phyloP scores from a whole-genome alignment of 30 jellyfish, hydroid and myxozoan genomes.

The Nemopilema nomurai region DNA sequence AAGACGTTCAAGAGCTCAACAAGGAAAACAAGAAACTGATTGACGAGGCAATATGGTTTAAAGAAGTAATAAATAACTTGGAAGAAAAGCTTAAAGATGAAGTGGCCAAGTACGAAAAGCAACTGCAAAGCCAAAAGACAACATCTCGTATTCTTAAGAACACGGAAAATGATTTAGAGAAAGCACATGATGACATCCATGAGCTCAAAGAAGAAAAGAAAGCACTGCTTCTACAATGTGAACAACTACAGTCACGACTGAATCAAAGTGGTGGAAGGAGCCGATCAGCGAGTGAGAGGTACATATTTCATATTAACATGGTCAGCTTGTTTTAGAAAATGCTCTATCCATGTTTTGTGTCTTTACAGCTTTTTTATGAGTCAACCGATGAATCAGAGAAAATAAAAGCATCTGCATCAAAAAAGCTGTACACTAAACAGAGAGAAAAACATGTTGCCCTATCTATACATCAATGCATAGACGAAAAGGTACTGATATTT shows the following conservation, averaged over 20 bases:
- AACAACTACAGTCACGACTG: not conserved
- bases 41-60: not conserved
- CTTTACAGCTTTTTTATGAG: no score
- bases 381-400: no score
- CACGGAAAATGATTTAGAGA: not conserved
- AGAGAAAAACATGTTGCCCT: no score
- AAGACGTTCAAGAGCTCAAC: not conserved
- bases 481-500: no score
- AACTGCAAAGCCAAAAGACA: not conserved
- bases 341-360: no score
- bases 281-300: no score
- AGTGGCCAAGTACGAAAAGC: not conserved
- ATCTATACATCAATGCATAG: no score
- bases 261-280: no score
- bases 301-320: no score
- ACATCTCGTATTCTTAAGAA: not conserved
- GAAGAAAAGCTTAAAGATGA: not conserved
- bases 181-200: not conserved
- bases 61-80: not conserved
- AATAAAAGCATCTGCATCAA: no score
- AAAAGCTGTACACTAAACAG: no score
- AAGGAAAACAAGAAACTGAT: not conserved
- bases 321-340: no score
- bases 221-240: not conserved
- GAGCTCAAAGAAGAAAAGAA: not conserved